These are phyloP conservation scores for Alligator sinensis DNA, from an alignment of 2,113 vertebrate genomes.

Conservation along the genomic window DNA sequence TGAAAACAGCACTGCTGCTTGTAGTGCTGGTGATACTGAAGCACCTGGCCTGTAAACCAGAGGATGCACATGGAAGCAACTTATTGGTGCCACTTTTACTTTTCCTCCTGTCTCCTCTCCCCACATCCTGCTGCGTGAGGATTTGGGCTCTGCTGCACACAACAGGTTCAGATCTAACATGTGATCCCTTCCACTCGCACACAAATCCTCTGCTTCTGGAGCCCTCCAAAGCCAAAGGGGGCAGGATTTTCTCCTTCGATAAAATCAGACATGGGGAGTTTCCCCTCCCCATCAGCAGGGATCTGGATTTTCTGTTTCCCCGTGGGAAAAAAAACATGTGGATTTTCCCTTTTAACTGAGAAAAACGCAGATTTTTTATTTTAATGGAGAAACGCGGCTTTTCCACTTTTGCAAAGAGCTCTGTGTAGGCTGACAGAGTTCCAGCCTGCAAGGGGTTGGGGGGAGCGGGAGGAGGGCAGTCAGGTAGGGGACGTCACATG, in stretches of 20 bases:
- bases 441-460: too few relatives aligned
- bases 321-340: too few relatives aligned
- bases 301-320: too few relatives aligned
- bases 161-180: background rate
- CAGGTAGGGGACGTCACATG: too few relatives aligned
- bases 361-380: too few relatives aligned
- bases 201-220: background rate
- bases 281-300: background rate
- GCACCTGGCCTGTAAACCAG: fast-evolving
- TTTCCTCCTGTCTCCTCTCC: background rate
- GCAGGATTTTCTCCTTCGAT: background rate
- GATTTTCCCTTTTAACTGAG: too few relatives aligned
- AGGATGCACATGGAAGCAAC: background rate
- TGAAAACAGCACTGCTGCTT: background rate
- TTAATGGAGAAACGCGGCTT: too few relatives aligned
- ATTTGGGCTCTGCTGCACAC: background rate
- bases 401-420: too few relatives aligned
- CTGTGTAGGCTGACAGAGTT: too few relatives aligned
- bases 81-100: background rate
- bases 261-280: background rate
- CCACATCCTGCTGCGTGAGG: background rate
- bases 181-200: background rate
- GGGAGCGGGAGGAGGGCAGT: too few relatives aligned
- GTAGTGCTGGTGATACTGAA: background rate
- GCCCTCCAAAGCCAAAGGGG: background rate